Evolutionary conservation across 23 tunicate species (phyloP).

Genomic region (Botrylloides violaceus): DNA sequence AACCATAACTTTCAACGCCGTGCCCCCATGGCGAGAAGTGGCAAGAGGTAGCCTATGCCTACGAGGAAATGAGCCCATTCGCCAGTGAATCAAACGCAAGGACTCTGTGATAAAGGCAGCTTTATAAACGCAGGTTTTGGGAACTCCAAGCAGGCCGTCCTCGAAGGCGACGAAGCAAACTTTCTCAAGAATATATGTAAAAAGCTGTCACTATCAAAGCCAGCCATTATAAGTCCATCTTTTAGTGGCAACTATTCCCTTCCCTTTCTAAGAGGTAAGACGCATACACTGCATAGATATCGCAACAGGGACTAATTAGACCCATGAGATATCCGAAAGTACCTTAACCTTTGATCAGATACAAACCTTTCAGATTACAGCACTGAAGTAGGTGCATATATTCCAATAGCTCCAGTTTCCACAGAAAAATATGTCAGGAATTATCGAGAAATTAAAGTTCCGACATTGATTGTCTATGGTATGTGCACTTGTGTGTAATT

Average conservation of each 20-base stretch:
- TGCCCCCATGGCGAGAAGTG: too few relatives aligned
- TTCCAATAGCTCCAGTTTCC: slow-evolving; percentile 56
- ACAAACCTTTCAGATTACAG: slow-evolving; percentile 28
- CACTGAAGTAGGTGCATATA: slow-evolving; percentile 22
- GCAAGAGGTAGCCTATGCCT: too few relatives aligned
- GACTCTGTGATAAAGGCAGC: neutral
- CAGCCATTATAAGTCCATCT: slow-evolving; percentile 53
- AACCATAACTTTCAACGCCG: too few relatives aligned
- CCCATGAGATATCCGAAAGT: too few relatives aligned
- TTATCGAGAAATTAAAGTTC: slow-evolving; percentile 30
- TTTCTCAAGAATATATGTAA: slow-evolving; percentile 36
- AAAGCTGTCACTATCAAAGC: slow-evolving; percentile 17
- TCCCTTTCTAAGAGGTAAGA: slow-evolving; percentile 42
- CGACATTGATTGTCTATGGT: slow-evolving; percentile 79
- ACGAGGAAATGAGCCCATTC: too few relatives aligned
- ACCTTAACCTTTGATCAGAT: too few relatives aligned
- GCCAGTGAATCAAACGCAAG: neutral
- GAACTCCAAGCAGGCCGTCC: slow-evolving; percentile 21
- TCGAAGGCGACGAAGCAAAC: slow-evolving; percentile 18
- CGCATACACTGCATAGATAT: too few relatives aligned
- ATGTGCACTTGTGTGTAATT: slow-evolving; percentile 8
- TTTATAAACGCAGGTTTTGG: slow-evolving; percentile 36
- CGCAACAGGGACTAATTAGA: too few relatives aligned
- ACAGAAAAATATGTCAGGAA: slow-evolving; percentile 39
- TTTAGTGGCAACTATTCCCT: slow-evolving; percentile 71